A percentile compares a stretch with the other conserved stretches of the same genome.
These are phyloP conservation scores for Sebastes variabilis DNA, from an alignment of 2,797 vertebrate genomes.

Conservation along the genomic window DNA sequence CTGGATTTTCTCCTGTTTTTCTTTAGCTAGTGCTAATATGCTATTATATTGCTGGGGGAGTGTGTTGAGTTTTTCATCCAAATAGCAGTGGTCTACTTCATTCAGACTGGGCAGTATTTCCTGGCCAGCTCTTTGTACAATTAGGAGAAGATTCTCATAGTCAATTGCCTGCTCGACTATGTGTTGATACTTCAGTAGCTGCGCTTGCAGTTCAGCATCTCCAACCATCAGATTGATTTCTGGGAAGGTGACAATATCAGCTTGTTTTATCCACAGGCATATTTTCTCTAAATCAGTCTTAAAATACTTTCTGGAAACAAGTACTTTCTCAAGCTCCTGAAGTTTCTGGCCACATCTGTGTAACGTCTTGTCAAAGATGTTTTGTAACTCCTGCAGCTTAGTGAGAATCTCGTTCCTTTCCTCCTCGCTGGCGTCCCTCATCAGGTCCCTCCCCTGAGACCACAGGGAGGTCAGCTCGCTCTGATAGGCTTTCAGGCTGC, in stretches of 20 bases:
- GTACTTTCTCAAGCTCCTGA: slow-evolving; percentile 92
- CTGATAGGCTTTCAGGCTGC: slow-evolving; percentile 92
- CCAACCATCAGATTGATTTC: slow-evolving; percentile 93
- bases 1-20: slow-evolving; percentile 92
- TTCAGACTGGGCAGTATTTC: slow-evolving; percentile 92
- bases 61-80: slow-evolving; percentile 91
- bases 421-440: slow-evolving; percentile 91
- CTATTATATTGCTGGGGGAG: slow-evolving; percentile 93
- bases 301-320: slow-evolving; percentile 94
- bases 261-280: slow-evolving; percentile 95
- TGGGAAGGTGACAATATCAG: slow-evolving; percentile 94
- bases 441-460: slow-evolving; percentile 92
- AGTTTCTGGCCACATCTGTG: slow-evolving; percentile 91
- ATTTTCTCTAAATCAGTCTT: slow-evolving; percentile 96
- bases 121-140: slow-evolving; percentile 91
- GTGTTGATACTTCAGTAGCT: slow-evolving; percentile 90
- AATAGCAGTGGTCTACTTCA: slow-evolving; percentile 93
- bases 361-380: slow-evolving; percentile 88
- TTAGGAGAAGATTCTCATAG: slow-evolving; percentile 93
- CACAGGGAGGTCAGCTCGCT: slow-evolving; percentile 91
- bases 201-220: slow-evolving; percentile 84
- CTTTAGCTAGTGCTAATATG: slow-evolving; percentile 89
- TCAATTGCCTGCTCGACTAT: slow-evolving; percentile 93
- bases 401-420: slow-evolving; percentile 90
- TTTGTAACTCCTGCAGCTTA: slow-evolving; percentile 93